phyloP scores from a whole-genome alignment of 2,888 invertebrate genomes.

The Tuberolachnus salignus region DNA sequence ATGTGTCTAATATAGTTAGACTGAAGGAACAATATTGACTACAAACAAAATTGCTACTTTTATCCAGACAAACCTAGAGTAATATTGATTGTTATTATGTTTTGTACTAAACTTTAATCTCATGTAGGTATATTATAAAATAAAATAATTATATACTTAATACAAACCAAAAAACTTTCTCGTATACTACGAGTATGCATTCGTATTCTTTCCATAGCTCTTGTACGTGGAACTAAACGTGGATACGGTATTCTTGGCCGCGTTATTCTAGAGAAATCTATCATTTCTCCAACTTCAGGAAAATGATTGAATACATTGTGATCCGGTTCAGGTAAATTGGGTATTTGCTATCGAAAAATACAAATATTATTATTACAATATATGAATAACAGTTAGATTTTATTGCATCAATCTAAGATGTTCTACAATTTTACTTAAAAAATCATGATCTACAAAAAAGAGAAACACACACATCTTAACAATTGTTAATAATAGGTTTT shows the following conservation, averaged over 20 bases:
- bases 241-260: constrained; percentile 30
- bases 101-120: no score
- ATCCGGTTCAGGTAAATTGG: constrained; percentile 12
- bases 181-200: constrained; percentile 40
- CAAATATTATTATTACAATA: neutral
- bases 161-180: constrained; percentile 24
- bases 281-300: constrained; percentile 10
- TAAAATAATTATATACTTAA: no score
- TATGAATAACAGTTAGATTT: neutral
- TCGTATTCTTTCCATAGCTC: constrained; percentile 49
- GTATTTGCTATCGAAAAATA: constrained; percentile 19
- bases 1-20: no score
- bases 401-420: neutral
- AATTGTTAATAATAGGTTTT: neutral
- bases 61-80: no score
- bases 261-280: neutral
- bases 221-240: constrained; percentile 48
- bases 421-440: no score
- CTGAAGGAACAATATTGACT: no score
- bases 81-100: no score
- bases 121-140: no score
- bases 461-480: neutral
- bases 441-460: neutral
- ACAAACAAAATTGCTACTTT: no score
- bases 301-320: constrained; percentile 38